Evolutionary conservation across 2,113 vertebrate species (phyloP).

Genomic region (Paramisgurnus dabryanus): DNA sequence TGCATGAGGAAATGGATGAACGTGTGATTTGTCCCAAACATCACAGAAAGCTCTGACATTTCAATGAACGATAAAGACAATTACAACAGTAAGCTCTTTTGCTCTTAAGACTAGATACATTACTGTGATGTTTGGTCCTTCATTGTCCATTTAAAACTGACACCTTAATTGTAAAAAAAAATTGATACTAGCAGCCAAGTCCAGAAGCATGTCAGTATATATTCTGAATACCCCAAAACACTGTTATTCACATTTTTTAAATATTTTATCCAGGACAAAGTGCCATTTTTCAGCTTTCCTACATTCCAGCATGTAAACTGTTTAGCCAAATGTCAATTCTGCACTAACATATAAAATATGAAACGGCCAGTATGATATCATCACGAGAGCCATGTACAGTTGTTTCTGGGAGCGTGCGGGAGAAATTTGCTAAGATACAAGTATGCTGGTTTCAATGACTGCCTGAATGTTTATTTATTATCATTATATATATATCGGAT

Average conservation of each 20-base stretch:
- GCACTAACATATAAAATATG: not conserved
- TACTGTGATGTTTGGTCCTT: not conserved
- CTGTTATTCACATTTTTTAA: not conserved
- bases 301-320: not conserved
- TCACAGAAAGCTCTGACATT: not conserved
- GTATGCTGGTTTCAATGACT: not conserved
- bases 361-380: not conserved
- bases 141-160: not conserved
- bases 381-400: not conserved
- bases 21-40: not conserved
- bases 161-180: not conserved
- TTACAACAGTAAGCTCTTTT: no score
- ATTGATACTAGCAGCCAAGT: not conserved
- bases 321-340: not conserved
- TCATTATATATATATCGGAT: conserved; percentile 92
- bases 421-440: not conserved
- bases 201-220: not conserved
- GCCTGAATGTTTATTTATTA: not conserved
- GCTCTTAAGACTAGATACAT: not conserved
- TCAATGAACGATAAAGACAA: not conserved
- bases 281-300: not conserved
- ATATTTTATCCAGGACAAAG: not conserved
- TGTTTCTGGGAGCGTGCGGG: not conserved
- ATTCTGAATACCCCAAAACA: not conserved
- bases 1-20: not conserved